Base-by-base conservation (phyloP, 2,888 invertebrate genomes). In the Eupithecia centaureata region DNA sequence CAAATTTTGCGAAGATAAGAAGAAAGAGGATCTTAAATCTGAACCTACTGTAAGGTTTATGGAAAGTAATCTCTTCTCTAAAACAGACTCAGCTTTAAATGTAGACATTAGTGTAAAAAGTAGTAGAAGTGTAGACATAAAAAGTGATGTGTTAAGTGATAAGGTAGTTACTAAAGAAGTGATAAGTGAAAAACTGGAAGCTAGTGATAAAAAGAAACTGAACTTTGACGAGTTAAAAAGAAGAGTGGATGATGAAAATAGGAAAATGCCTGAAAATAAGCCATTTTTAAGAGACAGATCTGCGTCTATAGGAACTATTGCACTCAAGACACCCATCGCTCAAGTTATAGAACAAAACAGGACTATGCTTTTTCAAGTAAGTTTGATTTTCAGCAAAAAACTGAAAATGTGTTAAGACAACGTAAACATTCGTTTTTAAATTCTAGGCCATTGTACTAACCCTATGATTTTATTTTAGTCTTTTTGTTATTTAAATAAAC, bases 291-390 rank as follows among this genome's bases (percentile, higher is more conserved):
- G 95, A 73, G 94, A 95, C 74, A 90, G 95, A 3, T 95, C 95
- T 0, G 95, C 95, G 0, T 95, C 95, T 0, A 95, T 95, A 60
- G 95, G 95, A 0, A 94, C 94, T 61, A 90, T 95, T 61, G 90
- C 80, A 70, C 76, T 84, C 38, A 92, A 95, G 83, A 84, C 94
- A 58, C 83, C 94, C 56, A 80, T 93, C 8, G 76, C 93, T 0
- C 93, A 93, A 61, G 74, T 94, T 42, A 90, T 93, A 72, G 97
- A 97, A 73, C 97, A 97, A 80, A 98, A 98, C 88, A 95, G 98
- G 57, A 98, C 98, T 0, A 99, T 99, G 98, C 95, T 99, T 47
- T 96, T 99, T 82, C 96, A 96, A 88, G 96, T 97, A 79, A 93
- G 94, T 61, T n/a, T n/a, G n/a, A n/a, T n/a, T n/a, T n/a, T n/a